phyloP scores from a whole-genome alignment of 2,888 invertebrate species.

The Sinhomidia bicolor region DNA sequence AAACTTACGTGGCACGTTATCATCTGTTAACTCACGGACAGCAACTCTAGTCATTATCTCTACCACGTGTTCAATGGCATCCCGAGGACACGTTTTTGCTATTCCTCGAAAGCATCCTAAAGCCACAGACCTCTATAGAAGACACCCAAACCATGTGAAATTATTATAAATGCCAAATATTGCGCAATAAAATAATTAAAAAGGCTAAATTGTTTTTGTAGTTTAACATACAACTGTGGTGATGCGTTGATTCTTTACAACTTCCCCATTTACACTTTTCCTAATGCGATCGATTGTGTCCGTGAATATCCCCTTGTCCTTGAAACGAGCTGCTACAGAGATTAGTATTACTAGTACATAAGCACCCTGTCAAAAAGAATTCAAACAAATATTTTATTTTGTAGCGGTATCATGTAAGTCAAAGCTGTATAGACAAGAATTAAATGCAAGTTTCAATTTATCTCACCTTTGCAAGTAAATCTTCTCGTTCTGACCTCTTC shows the following conservation, averaged over 20 bases:
- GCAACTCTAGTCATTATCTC: constrained; percentile 73
- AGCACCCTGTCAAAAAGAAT: constrained; percentile 61
- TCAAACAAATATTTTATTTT: background rate
- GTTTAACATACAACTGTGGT: constrained; percentile 65
- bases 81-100: constrained; percentile 65
- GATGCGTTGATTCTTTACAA: constrained; percentile 67
- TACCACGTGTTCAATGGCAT: constrained; percentile 63
- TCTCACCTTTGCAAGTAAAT: constrained; percentile 68
- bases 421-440: too few species aligned
- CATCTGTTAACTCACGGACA: constrained; percentile 75
- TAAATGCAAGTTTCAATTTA: too few species aligned
- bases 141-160: too few species aligned
- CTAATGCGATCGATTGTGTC: constrained; percentile 46
- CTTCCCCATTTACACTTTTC: constrained; percentile 70
- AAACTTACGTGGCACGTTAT: constrained; percentile 74
- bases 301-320: constrained; percentile 52
- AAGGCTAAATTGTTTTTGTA: background rate
- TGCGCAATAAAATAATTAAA: background rate
- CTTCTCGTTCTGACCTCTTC: constrained; percentile 60
- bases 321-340: constrained; percentile 63
- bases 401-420: too few species aligned
- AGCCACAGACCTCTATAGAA: constrained; percentile 66
- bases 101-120: constrained; percentile 73
- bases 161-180: background rate
- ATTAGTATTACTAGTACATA: constrained; percentile 56